Evolutionary conservation across 2,888 invertebrate species (phyloP), one percentile per base, ranked within the genome.

Genomic region (Troglohyphantes excavatus): DNA sequence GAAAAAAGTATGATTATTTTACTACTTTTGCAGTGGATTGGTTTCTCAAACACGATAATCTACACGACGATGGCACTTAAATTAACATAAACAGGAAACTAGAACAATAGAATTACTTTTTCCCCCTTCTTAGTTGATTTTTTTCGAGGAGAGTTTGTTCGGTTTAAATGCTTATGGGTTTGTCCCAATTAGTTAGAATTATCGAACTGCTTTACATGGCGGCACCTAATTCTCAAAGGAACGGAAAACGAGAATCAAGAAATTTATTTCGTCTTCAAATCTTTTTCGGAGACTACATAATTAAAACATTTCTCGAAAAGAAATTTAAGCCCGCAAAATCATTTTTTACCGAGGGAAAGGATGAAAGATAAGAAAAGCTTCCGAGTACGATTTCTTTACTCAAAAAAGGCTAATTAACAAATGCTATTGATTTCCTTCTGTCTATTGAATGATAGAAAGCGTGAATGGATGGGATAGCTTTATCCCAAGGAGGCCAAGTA

Each of bases 111-210:
- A 73, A 83, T 33, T 43, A 26, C n/a, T 83, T 83, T 83, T 83
- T 83, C 23, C 19, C 23, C 19, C 5, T 43, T 83, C 19, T 39
- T 68, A 39, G 21, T 46, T 11, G 21, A 65, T 73, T 65, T 27
- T 21, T 27, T 83, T 83, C 65, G 21, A 75, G 53, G n/a, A 19
- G 73, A 73, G 46, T 63, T 83, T 65, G 46, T 83, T 27, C 65
- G 83, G 43, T 83, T 83, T 83, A 73, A 73, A 73, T 82, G 61
- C 82, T 82, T 72, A 82, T 68, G 65, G 73, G 39, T 73, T 83
- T 83, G 61, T 63, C 43, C 73, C 73, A 83, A 83, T 83, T 83
- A 83, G 83, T 73, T 83, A 73, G 83, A 73, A 83, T 83, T 83
- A 83, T 73, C 73, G 73, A 83, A 83, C 68, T 82, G 82, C 39